Evolutionary conservation across 2,888 invertebrate genomes (phyloP).

Genomic region (Xanthia icteritia): DNA sequence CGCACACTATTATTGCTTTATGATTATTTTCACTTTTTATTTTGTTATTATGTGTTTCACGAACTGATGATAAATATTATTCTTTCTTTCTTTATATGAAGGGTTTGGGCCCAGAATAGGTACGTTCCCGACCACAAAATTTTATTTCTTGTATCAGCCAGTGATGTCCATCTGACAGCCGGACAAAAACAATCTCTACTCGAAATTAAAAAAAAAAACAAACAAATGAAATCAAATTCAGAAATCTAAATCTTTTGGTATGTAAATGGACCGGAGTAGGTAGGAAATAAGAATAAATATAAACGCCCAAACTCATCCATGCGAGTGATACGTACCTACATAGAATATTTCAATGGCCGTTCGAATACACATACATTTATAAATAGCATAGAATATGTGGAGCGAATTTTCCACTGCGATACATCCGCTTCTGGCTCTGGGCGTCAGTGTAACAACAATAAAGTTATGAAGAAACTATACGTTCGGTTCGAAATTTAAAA

Average conservation of each 20-base stretch:
- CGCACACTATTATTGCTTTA: no score
- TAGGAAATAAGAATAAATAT: constrained; percentile 23
- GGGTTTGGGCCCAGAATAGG: background rate
- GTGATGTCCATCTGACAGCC: background rate
- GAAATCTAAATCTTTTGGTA: constrained; percentile 4
- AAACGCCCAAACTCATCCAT: constrained; percentile 36
- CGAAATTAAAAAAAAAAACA: background rate
- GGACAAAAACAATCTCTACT: background rate
- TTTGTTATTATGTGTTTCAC: no score
- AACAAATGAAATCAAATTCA: background rate
- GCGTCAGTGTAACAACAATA: constrained; percentile 51
- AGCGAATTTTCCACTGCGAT: constrained; percentile 68
- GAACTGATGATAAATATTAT: no score
- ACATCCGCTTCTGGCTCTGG: constrained; percentile 62
- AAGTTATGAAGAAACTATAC: constrained; percentile 53
- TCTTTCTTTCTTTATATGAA: no score
- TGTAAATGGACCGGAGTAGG: constrained; percentile 12
- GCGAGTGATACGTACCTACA: constrained; percentile 53
- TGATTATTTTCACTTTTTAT: no score
- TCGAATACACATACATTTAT: constrained; percentile 56
- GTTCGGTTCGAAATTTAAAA: constrained; percentile 18
- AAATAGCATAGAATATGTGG: constrained; percentile 63
- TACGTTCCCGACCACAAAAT: background rate
- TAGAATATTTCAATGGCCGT: constrained; percentile 56
- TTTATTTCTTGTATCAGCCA: background rate